These are phyloP conservation scores for Philaethria dido DNA, from an alignment of 2,888 invertebrate species.

Conservation along the genomic window DNA sequence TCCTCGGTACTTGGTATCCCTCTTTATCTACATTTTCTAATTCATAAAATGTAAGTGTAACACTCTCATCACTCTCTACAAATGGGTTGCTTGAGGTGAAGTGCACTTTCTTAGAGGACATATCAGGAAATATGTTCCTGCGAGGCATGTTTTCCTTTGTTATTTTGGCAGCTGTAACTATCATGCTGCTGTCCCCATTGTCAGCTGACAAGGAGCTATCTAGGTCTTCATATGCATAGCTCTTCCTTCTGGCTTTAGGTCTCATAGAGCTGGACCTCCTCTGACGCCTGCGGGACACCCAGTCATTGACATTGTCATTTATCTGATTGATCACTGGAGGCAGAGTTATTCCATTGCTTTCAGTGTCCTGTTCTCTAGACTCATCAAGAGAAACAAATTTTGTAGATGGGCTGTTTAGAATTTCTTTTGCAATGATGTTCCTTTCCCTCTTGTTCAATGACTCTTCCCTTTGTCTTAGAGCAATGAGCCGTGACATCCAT, in stretches of 20 bases:
- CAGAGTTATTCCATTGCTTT: slow-evolving; percentile 72
- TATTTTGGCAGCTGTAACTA: slow-evolving; percentile 81
- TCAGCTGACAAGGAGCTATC: slow-evolving; percentile 85
- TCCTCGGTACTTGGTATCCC: slow-evolving; percentile 57
- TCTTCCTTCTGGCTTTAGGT: slow-evolving; percentile 61
- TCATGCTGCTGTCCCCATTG: slow-evolving; percentile 79
- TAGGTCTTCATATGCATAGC: slow-evolving; percentile 79
- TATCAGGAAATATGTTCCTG: slow-evolving; percentile 71
- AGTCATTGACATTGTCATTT: slow-evolving; percentile 49
- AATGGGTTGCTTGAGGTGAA: slow-evolving; percentile 76
- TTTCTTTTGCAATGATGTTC: slow-evolving; percentile 73
- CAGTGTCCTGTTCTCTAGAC: slow-evolving; percentile 46
- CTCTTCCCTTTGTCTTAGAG: slow-evolving; percentile 79
- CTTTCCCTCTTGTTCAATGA: slow-evolving; percentile 79
- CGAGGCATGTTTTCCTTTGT: slow-evolving; percentile 76
- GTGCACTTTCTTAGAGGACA: slow-evolving; percentile 73
- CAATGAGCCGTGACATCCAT: slow-evolving; percentile 82
- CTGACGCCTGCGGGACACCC: slow-evolving; percentile 59
- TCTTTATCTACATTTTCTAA: slow-evolving; percentile 64
- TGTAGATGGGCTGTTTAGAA: slow-evolving; percentile 66
- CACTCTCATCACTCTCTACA: slow-evolving; percentile 78
- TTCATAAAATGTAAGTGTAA: slow-evolving; percentile 77
- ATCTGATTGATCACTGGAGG: slow-evolving; percentile 63
- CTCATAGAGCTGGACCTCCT: slow-evolving; percentile 61
- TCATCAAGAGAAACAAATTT: slow-evolving; percentile 60